phyloP scores from a whole-genome alignment of 2,113 vertebrate genomes.

The Poecilia latipinna region DNA sequence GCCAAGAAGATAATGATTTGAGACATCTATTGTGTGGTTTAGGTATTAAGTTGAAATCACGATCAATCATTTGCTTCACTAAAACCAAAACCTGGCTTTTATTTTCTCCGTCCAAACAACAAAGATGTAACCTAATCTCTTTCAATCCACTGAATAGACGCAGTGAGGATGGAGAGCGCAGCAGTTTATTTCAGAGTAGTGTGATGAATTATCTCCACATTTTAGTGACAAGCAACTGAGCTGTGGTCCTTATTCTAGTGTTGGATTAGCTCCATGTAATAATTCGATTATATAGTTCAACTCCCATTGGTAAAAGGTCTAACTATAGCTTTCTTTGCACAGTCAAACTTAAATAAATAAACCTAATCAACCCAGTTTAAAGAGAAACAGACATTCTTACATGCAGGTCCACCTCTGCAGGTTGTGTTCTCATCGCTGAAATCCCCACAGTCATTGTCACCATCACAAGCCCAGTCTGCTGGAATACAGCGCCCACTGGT shows the following conservation, averaged over 20 bases:
- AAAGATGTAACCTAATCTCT: constrained; percentile 26
- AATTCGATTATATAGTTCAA: constrained; percentile 82
- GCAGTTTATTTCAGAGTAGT: constrained; percentile 67
- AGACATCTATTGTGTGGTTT: neutral
- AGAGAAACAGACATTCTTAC: constrained; percentile 70
- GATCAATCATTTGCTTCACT: constrained; percentile 5
- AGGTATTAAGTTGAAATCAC: neutral
- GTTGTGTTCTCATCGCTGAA: constrained; percentile 93
- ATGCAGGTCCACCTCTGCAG: constrained; percentile 85
- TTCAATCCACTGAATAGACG: constrained; percentile 51
- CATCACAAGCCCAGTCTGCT: constrained; percentile 93
- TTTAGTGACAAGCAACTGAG: constrained; percentile 80
- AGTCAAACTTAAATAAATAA: constrained; percentile 16
- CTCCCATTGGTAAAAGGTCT: constrained; percentile 66
- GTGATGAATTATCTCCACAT: constrained; percentile 82
- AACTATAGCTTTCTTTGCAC: constrained; percentile 55
- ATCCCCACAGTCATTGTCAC: constrained; percentile 97
- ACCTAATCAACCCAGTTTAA: neutral
- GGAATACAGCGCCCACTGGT: constrained; percentile 91
- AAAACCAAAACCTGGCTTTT: neutral
- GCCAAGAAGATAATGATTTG: neutral
- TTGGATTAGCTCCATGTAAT: constrained; percentile 69
- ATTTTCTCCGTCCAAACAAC: constrained; percentile 14
- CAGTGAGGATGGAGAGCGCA: constrained; percentile 46
- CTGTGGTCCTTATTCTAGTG: constrained; percentile 65